Evolutionary conservation across 2,888 invertebrate genomes (phyloP).

Genomic region (Apamea anceps): DNA sequence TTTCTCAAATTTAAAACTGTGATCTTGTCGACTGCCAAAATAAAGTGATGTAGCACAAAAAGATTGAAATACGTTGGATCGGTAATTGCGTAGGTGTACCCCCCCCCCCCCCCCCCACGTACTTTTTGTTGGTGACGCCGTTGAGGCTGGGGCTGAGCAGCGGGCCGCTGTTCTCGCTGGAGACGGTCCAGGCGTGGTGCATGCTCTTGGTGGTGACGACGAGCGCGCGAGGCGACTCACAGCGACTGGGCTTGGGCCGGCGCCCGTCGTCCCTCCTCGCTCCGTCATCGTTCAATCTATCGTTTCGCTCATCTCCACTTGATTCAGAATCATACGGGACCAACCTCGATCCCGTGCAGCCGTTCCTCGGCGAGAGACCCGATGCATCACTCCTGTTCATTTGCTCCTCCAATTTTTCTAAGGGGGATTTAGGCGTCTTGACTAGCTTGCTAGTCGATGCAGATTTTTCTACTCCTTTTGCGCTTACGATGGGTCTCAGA

Average conservation of each 20-base stretch:
- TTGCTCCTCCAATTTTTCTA: constrained; percentile 86
- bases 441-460: constrained; percentile 79
- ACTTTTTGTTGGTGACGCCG: constrained; percentile 87
- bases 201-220: constrained; percentile 83
- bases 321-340: constrained; percentile 92
- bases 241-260: constrained; percentile 80
- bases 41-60: background rate
- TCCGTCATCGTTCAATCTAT: constrained; percentile 50
- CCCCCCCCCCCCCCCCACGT: constrained; percentile 44
- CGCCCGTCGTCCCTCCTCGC: constrained; percentile 65
- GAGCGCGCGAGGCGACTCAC: constrained; percentile 75
- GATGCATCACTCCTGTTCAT: constrained; percentile 83
- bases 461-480: constrained; percentile 76
- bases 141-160: constrained; percentile 87
- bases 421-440: constrained; percentile 82
- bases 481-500: constrained; percentile 69
- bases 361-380: constrained; percentile 76
- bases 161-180: constrained; percentile 82
- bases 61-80: background rate
- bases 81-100: constrained; percentile 6
- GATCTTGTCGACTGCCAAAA: background rate
- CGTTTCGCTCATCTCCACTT: constrained; percentile 84
- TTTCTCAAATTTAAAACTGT: background rate
- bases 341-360: constrained; percentile 80
- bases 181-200: constrained; percentile 87